Evolutionary conservation across 1,140 invertebrate species (phyloP).

Genomic region (Eumaeus atala): DNA sequence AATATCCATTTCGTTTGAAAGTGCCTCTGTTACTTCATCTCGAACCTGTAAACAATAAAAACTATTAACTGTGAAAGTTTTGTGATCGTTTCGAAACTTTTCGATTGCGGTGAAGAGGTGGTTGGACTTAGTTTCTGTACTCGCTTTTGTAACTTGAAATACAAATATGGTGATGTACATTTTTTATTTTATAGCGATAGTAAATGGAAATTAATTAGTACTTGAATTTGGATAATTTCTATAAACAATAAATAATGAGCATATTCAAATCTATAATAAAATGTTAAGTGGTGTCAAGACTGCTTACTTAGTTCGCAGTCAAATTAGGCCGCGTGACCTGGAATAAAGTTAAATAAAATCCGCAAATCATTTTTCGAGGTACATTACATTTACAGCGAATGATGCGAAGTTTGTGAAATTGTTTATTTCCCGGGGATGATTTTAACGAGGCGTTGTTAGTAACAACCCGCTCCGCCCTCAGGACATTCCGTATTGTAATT

Average conservation of each 20-base stretch:
- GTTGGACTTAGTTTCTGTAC: background rate
- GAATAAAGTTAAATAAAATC: background rate
- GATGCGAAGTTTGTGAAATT: background rate
- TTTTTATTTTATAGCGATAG: background rate
- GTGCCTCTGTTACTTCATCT: conserved; percentile 16
- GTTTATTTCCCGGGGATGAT: background rate
- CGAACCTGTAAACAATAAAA: conserved; percentile 45
- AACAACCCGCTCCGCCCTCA: no score
- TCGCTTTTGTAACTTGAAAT: background rate
- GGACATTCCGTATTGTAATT: background rate
- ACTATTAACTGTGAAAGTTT: conserved; percentile 41
- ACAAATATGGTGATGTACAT: background rate
- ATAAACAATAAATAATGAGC: no score
- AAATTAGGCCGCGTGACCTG: background rate
- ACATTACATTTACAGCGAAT: background rate
- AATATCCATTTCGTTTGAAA: conserved; percentile 11
- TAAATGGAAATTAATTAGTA: background rate
- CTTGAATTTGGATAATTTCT: background rate
- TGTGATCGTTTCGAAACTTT: conserved; percentile 15
- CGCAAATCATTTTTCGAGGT: background rate
- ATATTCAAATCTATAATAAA: no score
- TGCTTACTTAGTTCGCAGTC: background rate
- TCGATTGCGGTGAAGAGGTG: background rate
- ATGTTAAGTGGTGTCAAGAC: no score
- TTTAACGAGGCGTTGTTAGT: background rate